These are phyloP conservation scores for Takifugu flavidus DNA, from an alignment of 2,113 vertebrate genomes.

Conservation along the genomic window DNA sequence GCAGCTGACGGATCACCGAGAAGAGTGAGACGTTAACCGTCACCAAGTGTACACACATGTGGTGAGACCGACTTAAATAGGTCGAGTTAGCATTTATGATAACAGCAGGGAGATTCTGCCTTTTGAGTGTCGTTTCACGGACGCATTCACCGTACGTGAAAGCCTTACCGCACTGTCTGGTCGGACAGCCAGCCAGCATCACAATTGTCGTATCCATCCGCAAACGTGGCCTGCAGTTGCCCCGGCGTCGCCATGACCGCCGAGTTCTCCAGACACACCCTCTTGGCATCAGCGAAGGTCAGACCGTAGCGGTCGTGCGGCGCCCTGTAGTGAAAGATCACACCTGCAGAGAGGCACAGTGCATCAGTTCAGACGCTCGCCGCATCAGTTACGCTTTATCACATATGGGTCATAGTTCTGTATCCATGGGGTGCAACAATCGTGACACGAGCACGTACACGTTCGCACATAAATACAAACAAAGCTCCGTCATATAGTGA, in stretches of 20 bases:
- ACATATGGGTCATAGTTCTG: constrained; percentile 14
- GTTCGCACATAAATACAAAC: constrained; percentile 12
- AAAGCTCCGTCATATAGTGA: constrained; percentile 31
- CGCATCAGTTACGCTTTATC: background rate
- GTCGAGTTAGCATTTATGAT: too few species aligned
- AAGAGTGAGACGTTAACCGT: constrained; percentile 16
- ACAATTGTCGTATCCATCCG: constrained; percentile 95
- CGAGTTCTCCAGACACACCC: constrained; percentile 84
- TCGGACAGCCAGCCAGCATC: constrained; percentile 95
- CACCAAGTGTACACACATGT: constrained; percentile 10
- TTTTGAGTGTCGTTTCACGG: background rate
- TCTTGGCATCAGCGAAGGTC: constrained; percentile 80
- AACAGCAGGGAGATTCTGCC: background rate
- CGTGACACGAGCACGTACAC: constrained; percentile 20
- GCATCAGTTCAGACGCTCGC: background rate
- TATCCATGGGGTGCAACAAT: constrained; percentile 31
- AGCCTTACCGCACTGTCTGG: constrained; percentile 83
- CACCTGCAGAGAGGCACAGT: constrained; percentile 71
- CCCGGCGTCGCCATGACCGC: constrained; percentile 80
- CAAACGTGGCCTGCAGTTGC: constrained; percentile 90
- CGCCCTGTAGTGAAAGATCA: constrained; percentile 93
- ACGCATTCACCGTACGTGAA: background rate
- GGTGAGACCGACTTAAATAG: too few species aligned
- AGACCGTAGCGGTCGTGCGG: constrained; percentile 85
- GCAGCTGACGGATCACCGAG: constrained; percentile 22